Conservation (phyloP, 2,113 vertebrate species). For the Sakesphorus luctuosus region DNA sequence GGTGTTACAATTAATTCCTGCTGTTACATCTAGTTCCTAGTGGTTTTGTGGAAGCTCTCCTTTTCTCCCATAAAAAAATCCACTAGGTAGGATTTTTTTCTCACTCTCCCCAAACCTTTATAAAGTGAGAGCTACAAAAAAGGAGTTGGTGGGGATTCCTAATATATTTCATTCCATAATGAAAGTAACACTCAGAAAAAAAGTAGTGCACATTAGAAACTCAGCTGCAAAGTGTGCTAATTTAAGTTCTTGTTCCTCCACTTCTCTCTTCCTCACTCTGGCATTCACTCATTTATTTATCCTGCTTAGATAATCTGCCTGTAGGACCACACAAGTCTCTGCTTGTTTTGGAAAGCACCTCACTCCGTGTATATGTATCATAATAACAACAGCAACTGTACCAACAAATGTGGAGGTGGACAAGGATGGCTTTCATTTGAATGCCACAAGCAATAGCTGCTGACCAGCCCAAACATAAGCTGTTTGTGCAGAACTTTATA, state of each 20-base stretch:
- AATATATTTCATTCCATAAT: neutral
- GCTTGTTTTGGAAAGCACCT: slow-evolving; percentile 16
- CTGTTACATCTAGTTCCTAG: neutral
- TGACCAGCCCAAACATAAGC: neutral
- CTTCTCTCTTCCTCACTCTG: neutral
- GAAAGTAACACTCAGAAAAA: neutral
- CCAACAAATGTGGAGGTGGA: neutral
- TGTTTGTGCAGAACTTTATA: neutral
- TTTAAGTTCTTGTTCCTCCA: neutral
- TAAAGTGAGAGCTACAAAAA: neutral
- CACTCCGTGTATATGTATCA: neutral
- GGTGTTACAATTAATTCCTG: neutral
- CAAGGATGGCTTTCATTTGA: neutral
- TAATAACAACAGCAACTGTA: neutral
- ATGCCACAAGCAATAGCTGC: neutral
- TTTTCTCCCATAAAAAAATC: neutral
- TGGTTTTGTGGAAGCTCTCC: neutral
- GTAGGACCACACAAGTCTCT: neutral
- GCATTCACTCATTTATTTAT: neutral
- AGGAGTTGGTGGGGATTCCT: neutral
- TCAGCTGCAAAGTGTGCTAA: neutral
- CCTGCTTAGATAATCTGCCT: neutral
- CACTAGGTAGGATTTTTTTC: neutral
- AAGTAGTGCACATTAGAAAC: neutral
- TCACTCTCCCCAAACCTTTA: neutral